Base-by-base conservation (phyloP, 2,888 invertebrate species). In the Celastrina argiolus region DNA sequence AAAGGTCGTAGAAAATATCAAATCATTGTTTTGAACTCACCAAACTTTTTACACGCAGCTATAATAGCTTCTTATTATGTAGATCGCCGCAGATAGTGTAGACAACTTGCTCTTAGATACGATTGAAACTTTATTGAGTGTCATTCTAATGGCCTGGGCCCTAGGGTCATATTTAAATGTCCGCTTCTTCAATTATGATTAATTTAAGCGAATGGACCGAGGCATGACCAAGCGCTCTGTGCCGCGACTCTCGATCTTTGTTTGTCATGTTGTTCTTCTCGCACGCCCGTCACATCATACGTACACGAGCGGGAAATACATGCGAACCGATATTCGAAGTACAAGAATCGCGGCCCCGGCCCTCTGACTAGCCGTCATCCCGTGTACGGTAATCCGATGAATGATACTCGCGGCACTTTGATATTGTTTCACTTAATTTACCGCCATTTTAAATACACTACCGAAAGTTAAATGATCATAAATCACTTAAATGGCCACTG, bases 111-210 rank as follows among this genome's bases (percentile, higher is more conserved):
- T 26, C 14, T 56, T 12, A 12, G 28, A 28, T n/a, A 56, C 10
- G 6, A 70, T 70, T 68, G 66, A 67, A 66, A 66, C 56, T 66
- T 68, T 70, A 68, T 67, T 67, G 66, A 69, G 68, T 65, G 66
- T 76, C 80, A 79, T 81, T 84, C 79, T 84, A 85, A 85, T 85
- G 82, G 84, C 80, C 81, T 74, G 79, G 76, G 82, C 84, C 80
- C 81, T 74, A 79, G 76, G 79, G 76, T 76, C 78, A 80, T 81
- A 31, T 42, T 82, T 83, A 82, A 81, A 83, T 81, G 79, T 76
- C 74, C 77, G 75, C 76, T 80, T 75, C 74, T 82, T 84, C 88
- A 89, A 88, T 88, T 87, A 88, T 85, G 85, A 85, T 82, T 84
- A 86, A 86, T 88, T 86, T 85, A 87, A 84, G 83, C 82, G 78